Base-by-base conservation (phyloP, 2,113 vertebrate genomes). In the Hydrochoerus hydrochaeris region DNA sequence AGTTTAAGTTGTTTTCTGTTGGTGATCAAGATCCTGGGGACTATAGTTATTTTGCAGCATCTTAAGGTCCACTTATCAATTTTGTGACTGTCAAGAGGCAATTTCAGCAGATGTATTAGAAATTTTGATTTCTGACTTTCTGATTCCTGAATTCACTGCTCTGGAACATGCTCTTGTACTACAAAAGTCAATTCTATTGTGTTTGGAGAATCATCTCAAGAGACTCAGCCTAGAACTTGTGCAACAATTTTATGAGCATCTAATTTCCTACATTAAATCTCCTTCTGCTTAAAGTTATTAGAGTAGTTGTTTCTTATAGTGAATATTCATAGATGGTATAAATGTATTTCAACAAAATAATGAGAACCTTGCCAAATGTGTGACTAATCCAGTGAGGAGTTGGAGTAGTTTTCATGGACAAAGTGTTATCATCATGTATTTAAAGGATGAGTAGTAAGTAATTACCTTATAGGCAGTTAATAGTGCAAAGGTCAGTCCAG, bases 291-390 rank as follows among this genome's bases (percentile, higher is more conserved):
- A 26, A 92, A 67, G 41, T 49, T 88, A 75, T 73, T 80, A 73
- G 7, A 84, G 26, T 92, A 26, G 46, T 94, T 81, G 11, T 69
- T 84, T 96, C 63, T n/a, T 88, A 49, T 13, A 32, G 30, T 75
- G 89, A 95, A 62, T n/a, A 46, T 82, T 95, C 60, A 58, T 71
- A 96, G 78, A 78, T 94, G 82, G 63, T 62, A 60, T 88, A 60
- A 94, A 95, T 95, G 22, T 91, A 2, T 85, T 69, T 88, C 82
- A 96, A 84, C 57, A 94, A 87, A 93, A 75, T 89, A 77, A 32
- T 77, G 49, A 93, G 78, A 95, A 77, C 82, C 19, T 41, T 94
- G 44, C 63, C 86, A 96, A 95, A 35, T 65, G 35, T 69, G 8
- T 95, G 92, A 94, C 63, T 94, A 93, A 93, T 96, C 88, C 69